Percentiles rank a stretch among this genome's conserved stretches.
Conservation (phyloP, 2,888 invertebrate species). For the Scaptomyza flava region DNA sequence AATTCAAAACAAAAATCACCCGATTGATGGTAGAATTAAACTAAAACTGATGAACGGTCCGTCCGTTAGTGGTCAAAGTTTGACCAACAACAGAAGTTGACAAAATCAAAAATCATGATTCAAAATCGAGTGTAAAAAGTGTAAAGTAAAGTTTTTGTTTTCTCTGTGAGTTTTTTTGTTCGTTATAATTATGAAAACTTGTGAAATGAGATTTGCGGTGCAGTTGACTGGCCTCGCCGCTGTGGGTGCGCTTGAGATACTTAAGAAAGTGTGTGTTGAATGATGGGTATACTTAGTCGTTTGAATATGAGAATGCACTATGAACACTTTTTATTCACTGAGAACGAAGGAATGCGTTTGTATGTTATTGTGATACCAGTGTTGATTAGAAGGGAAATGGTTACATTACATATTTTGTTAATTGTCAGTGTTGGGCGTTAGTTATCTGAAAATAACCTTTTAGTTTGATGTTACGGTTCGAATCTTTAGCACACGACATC, state of each 20-base stretch:
- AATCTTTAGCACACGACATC: conserved; percentile 71
- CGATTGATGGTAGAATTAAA: conserved; percentile 48
- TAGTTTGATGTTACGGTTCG: conserved; percentile 42
- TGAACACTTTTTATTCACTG: conserved; percentile 41
- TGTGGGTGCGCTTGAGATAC: conserved; percentile 63
- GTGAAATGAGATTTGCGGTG: conserved; percentile 55
- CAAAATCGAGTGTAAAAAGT: conserved; percentile 47
- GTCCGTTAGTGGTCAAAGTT: conserved; percentile 23
- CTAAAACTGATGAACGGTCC: conserved; percentile 28
- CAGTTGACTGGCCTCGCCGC: conserved; percentile 15
- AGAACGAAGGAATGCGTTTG: conserved; percentile 40
- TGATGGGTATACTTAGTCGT: conserved; percentile 28
- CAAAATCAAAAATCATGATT: conserved; percentile 33
- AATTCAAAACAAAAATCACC: conserved; percentile 52
- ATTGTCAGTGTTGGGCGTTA: conserved; percentile 11
- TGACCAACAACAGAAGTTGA: conserved; percentile 22
- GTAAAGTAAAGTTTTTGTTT: conserved; percentile 55
- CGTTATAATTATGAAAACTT: conserved; percentile 44
- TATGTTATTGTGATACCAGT: conserved; percentile 20
- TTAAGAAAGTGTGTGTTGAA: conserved; percentile 52
- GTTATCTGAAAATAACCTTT: conserved; percentile 72
- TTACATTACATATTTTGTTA: conserved; percentile 12
- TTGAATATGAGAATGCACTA: conserved; percentile 35
- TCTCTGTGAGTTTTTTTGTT: conserved; percentile 40
- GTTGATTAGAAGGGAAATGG: conserved; percentile 1